Base-by-base conservation (phyloP, 2,888 invertebrate genomes). In the Muschampia plurimacula region DNA sequence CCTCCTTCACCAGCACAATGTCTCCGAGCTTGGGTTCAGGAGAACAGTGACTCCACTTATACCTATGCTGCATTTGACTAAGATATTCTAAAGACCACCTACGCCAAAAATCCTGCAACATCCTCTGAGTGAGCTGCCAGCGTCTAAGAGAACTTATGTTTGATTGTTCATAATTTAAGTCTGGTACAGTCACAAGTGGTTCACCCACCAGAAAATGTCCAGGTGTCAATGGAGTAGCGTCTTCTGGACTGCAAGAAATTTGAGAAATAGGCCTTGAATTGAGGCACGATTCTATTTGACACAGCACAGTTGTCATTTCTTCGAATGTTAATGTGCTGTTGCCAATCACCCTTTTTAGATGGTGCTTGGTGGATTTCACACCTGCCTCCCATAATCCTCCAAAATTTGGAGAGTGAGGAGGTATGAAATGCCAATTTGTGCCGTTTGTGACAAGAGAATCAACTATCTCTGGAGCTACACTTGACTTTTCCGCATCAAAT, bases 341-440 rank as follows among this genome's bases (percentile, higher is more conserved):
- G 9, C 75, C 76, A 5, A 78, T 67, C 0, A 74, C 55, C 12
- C 76, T 49, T 13, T 44, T 74, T 1, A 75, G 28, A 32, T 79
- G 79, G 15, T 62, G 39, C 41, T 78, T 78, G 0, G 66, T 60
- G 5, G 72, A 77, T 10, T 68, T 74, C 2, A 80, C 72, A 4
- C 76, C 78, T 13, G 49, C 49, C n/a, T 49, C 49, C 49, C 49
- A 49, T 12, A 49, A n/a, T 49, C 49, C 49, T 49, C 77, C 77
- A 65, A 77, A 78, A 55, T 77, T 76, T 22, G 76, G 78, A 36
- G 73, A 66, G 10, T 66, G 74, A 9, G 79, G 76, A 32, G 79
- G 78, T 39, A 78, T 79, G 32, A 76, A 79, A 57, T 77, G 74
- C 77, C 76, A 78, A 9, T 22, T 39, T n/a, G 72, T 72, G 9